These are phyloP conservation scores for Thinocorus orbignyianus DNA, from an alignment of 2,113 vertebrate species.

Conservation along the genomic window DNA sequence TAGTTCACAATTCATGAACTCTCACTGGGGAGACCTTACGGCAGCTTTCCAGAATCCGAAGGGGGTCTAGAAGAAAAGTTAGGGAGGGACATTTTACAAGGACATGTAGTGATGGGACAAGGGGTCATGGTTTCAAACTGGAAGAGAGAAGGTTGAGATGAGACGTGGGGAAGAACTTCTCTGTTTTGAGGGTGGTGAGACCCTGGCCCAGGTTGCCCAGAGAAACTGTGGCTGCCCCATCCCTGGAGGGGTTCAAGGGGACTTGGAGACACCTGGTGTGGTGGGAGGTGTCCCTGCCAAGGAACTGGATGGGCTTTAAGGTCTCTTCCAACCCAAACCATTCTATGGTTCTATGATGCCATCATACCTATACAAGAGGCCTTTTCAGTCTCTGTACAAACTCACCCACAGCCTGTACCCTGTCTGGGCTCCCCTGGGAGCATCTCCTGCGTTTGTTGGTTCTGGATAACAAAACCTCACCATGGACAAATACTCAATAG, in stretches of 20 bases:
- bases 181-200: not conserved
- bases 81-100: not conserved
- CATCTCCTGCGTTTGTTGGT: not conserved
- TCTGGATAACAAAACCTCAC: not conserved
- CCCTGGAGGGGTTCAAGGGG: not conserved
- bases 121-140: not conserved
- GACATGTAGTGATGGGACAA: not conserved
- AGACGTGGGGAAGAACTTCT: not conserved
- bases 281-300: not conserved
- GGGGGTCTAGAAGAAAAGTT: not conserved
- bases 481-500: fast-evolving
- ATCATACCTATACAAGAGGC: not conserved
- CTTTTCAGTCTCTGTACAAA: too few relatives aligned
- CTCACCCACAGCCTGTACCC: fast-evolving
- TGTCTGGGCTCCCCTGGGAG: fast-evolving
- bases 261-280: not conserved
- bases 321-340: not conserved
- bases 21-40: not conserved
- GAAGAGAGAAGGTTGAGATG: not conserved
- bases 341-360: not conserved
- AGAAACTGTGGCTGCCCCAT: not conserved
- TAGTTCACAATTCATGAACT: not conserved
- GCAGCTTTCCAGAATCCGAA: not conserved
- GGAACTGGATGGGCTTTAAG: not conserved
- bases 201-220: not conserved